Conservation (phyloP, 2,113 vertebrate genomes). For the Vidua macroura region DNA sequence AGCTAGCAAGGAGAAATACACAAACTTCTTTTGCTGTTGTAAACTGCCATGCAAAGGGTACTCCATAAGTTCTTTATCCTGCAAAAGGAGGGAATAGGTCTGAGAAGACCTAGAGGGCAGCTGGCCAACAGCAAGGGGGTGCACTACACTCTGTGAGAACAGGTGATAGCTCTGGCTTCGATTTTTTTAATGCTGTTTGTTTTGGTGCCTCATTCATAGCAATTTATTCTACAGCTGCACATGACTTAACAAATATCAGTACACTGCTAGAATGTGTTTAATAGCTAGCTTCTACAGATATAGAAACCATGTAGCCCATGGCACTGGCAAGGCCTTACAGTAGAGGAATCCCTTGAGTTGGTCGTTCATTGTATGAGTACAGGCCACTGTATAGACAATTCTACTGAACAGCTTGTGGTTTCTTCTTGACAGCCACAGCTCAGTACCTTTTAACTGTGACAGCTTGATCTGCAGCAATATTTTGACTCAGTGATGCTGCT, state of each 20-base stretch:
- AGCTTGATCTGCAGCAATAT: background rate
- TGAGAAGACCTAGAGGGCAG: background rate
- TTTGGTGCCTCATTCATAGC: background rate
- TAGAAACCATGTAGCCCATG: background rate
- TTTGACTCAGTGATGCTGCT: background rate
- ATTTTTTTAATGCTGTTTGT: background rate
- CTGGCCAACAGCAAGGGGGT: background rate
- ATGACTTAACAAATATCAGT: slow-evolving; percentile 8
- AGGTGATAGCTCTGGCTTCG: background rate
- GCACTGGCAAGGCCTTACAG: background rate
- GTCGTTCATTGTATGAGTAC: background rate
- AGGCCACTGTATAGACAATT: background rate
- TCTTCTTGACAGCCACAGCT: background rate
- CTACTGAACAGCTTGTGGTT: background rate
- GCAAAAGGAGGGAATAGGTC: background rate
- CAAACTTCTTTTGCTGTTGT: background rate
- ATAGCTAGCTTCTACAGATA: background rate
- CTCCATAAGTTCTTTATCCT: background rate
- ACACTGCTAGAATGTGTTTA: background rate
- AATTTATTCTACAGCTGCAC: background rate
- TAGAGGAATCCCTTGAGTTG: background rate
- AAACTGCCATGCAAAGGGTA: background rate
- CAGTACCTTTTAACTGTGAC: background rate
- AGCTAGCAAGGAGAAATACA: background rate
- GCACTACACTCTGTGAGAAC: background rate